Conservation (phyloP, 2,888 invertebrate species). For the Amphimallon solstitiale region DNA sequence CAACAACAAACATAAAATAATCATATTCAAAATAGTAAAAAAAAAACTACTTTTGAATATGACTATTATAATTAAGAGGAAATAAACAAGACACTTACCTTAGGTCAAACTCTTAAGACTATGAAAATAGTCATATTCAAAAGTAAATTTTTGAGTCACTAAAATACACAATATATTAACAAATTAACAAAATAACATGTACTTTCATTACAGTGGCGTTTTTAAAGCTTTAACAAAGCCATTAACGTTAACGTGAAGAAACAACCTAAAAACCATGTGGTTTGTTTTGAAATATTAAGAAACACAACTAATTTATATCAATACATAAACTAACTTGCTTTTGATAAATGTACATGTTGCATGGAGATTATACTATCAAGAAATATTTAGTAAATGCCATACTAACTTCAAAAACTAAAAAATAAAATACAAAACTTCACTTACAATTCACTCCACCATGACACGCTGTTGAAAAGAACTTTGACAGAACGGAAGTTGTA, state of each 20-base stretch:
- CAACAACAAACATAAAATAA: conserved; percentile 47
- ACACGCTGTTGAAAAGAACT: conserved; percentile 50
- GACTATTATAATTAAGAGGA: conserved; percentile 53
- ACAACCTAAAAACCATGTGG: conserved; percentile 29
- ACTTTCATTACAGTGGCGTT: not conserved
- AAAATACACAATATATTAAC: conserved; percentile 27
- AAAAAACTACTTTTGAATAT: conserved; percentile 58
- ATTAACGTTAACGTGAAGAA: not conserved
- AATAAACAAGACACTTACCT: conserved; percentile 54
- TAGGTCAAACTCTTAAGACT: conserved; percentile 6
- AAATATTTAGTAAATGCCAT: conserved; percentile 7
- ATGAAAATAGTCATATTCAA: conserved; percentile 44
- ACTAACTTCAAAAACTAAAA: conserved; percentile 23
- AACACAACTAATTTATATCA: not conserved
- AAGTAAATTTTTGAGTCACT: conserved; percentile 34
- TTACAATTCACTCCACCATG: conserved; percentile 60
- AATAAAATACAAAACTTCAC: conserved; percentile 40
- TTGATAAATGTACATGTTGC: not conserved
- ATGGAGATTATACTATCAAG: not conserved
- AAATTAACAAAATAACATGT: conserved; percentile 24
- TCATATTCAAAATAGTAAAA: conserved; percentile 56
- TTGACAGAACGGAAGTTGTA: conserved; percentile 31
- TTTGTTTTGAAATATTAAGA: conserved; percentile 1
- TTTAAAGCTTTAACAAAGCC: conserved; percentile 19
- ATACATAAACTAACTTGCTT: no score